These are phyloP conservation scores for Desmophyllum pertusum DNA, from an alignment of 92 coral and sea anemone species.

Conservation along the genomic window DNA sequence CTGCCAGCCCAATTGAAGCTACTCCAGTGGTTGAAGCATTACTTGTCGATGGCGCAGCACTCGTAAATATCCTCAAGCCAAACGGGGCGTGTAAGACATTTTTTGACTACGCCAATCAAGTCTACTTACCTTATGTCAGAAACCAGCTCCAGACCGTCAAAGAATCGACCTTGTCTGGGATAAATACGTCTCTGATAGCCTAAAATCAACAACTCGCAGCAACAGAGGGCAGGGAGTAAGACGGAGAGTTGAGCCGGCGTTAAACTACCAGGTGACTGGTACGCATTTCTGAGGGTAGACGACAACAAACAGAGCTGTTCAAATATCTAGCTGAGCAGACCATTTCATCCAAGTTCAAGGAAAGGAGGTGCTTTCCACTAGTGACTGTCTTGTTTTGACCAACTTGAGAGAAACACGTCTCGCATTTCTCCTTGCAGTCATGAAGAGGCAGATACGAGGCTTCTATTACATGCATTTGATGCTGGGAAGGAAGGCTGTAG, in stretches of 20 bases:
- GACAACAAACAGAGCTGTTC: slow-evolving; percentile 37
- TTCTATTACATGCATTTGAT: slow-evolving; percentile 29
- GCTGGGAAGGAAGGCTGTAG: not conserved
- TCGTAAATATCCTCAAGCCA: slow-evolving; percentile 51
- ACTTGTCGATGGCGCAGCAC: slow-evolving; percentile 58
- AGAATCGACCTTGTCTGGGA: slow-evolving; percentile 30
- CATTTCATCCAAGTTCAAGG: not conserved
- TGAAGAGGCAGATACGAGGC: slow-evolving; percentile 37
- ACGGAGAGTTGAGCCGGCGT: slow-evolving; percentile 17
- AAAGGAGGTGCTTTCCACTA: not conserved
- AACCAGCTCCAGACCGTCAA: slow-evolving; percentile 44
- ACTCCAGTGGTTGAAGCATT: slow-evolving; percentile 40
- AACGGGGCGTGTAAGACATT: slow-evolving; percentile 49
- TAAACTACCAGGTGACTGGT: slow-evolving; percentile 23
- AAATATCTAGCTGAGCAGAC: slow-evolving; percentile 18
- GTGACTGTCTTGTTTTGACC: not conserved
- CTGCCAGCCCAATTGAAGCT: slow-evolving; percentile 12
- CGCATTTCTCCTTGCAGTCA: slow-evolving; percentile 15
- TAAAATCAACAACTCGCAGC: slow-evolving; percentile 22
- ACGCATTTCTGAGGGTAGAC: slow-evolving; percentile 25
- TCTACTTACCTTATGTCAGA: slow-evolving; percentile 53
- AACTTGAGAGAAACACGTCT: not conserved
- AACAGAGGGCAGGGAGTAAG: slow-evolving; percentile 31
- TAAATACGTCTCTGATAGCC: slow-evolving; percentile 10
- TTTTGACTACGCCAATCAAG: slow-evolving; percentile 41